Evolutionary conservation across 92 coral and sea anemone species (phyloP).

Genomic region (Parazoanthus darwini): DNA sequence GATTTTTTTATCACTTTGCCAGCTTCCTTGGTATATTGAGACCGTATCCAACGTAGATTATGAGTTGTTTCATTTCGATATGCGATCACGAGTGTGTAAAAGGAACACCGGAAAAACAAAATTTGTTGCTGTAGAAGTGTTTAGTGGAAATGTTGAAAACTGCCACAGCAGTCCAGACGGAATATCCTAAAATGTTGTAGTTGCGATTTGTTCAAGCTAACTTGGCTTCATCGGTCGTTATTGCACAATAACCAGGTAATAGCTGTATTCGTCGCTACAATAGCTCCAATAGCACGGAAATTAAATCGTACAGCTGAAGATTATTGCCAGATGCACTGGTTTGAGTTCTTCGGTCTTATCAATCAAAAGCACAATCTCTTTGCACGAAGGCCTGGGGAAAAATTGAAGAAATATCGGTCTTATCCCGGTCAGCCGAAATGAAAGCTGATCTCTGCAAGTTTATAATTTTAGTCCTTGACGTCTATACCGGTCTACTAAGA

Average conservation of each 20-base stretch:
- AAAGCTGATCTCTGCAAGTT: neutral
- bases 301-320: neutral
- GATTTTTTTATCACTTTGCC: neutral
- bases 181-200: neutral
- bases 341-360: too few species aligned
- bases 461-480: neutral
- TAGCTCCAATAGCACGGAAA: neutral
- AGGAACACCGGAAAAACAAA: neutral
- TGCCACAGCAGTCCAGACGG: neutral
- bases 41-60: neutral
- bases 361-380: neutral
- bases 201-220: too few species aligned
- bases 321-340: neutral
- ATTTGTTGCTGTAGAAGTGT: neutral
- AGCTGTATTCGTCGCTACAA: neutral
- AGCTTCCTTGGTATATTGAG: neutral
- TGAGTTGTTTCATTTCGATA: neutral
- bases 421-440: neutral
- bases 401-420: neutral
- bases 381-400: neutral
- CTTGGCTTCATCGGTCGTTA: neutral
- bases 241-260: neutral
- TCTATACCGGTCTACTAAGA: neutral
- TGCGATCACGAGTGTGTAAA: neutral
- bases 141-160: neutral